Evolutionary conservation across 2,797 vertebrate genomes (phyloP).

Genomic region (Delichon dasypus): DNA sequence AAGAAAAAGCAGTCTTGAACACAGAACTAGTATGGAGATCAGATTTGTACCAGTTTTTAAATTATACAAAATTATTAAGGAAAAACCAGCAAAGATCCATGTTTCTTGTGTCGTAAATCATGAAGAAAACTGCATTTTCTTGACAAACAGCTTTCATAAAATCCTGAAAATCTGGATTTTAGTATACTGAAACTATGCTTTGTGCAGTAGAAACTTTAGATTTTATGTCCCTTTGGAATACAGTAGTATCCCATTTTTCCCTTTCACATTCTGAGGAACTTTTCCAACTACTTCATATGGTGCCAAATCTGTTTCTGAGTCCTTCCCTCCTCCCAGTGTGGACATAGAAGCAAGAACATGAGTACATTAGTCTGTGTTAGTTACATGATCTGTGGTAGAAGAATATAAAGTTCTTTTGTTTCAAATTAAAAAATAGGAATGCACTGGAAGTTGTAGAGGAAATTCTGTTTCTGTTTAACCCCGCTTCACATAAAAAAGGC

Average conservation of each 20-base stretch:
- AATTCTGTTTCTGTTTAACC: not conserved
- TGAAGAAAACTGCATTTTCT: not conserved
- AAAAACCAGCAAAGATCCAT: not conserved
- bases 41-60: not conserved
- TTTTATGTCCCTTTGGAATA: not conserved
- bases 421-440: not conserved
- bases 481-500: not conserved
- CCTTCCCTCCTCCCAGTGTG: not conserved
- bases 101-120: not conserved
- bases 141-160: not conserved
- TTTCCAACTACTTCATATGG: not conserved
- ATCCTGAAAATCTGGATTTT: not conserved
- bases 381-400: not conserved
- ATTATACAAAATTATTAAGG: not conserved
- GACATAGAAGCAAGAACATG: not conserved
- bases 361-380: not conserved
- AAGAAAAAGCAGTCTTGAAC: not conserved
- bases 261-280: not conserved
- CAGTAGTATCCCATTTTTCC: not conserved
- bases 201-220: not conserved
- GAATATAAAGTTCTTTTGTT: not conserved
- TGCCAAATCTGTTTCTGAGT: slow-evolving; percentile 13
- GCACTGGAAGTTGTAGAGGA: not conserved
- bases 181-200: not conserved
- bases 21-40: not conserved